Conservation (phyloP, 2,888 invertebrate species). For the Agonopterix arenella region DNA sequence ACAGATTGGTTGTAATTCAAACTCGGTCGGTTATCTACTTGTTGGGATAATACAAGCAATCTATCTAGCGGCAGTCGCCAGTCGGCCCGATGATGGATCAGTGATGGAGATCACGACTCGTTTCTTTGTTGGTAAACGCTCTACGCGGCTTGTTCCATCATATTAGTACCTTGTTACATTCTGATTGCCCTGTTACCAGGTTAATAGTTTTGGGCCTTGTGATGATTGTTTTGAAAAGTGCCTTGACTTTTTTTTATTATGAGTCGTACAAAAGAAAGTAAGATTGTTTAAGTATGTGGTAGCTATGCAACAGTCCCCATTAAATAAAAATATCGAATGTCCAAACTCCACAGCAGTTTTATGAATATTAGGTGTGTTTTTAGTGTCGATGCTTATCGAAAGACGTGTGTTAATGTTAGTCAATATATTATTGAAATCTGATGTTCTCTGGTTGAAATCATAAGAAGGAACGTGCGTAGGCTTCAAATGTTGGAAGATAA, state of each 20-base stretch:
- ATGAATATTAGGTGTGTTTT: conserved; percentile 7
- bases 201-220: conserved; percentile 46
- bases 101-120: conserved; percentile 68
- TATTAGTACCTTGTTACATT: conserved; percentile 64
- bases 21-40: conserved; percentile 48
- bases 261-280: background rate
- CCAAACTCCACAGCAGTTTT: conserved; percentile 5
- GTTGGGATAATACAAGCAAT: conserved; percentile 65
- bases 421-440: conserved; percentile 33
- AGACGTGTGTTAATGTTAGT: conserved; percentile 37
- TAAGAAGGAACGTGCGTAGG: conserved; percentile 54
- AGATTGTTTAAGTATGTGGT: background rate
- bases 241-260: conserved; percentile 11
- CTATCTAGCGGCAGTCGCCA: conserved; percentile 47
- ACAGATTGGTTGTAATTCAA: conserved; percentile 61
- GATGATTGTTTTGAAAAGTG: conserved; percentile 35
- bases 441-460: conserved; percentile 31
- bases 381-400: conserved; percentile 27
- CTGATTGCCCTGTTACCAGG: conserved; percentile 55
- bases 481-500: conserved; percentile 53
- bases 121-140: conserved; percentile 58
- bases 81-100: conserved; percentile 61
- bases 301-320: background rate
- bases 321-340: background rate
- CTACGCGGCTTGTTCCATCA: conserved; percentile 47